These are phyloP conservation scores for Cryptoprocta ferox DNA, from an alignment of 2,797 vertebrate species.

Conservation along the genomic window DNA sequence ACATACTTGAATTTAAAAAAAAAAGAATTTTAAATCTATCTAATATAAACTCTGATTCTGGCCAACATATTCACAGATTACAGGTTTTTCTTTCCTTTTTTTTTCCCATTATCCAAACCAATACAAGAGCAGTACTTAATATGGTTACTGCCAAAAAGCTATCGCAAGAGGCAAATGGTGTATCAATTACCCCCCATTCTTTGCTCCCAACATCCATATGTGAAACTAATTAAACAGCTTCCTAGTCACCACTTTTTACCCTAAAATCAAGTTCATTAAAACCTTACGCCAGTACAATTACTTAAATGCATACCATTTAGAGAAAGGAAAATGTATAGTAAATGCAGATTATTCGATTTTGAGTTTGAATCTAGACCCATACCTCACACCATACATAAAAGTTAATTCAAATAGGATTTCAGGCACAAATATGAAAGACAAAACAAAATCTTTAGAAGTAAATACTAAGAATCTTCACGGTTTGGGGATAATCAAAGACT, in stretches of 20 bases:
- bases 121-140: neutral
- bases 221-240: neutral
- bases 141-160: neutral
- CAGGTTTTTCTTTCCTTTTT: too few species aligned
- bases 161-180: neutral
- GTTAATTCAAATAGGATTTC: neutral
- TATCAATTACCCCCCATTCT: neutral
- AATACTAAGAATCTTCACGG: neutral
- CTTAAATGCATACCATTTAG: neutral
- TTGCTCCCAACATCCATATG: neutral
- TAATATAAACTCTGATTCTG: neutral
- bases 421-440: neutral
- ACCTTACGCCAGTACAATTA: neutral
- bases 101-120: neutral
- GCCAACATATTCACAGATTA: neutral
- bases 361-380: neutral
- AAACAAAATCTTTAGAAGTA: neutral
- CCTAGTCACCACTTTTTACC: neutral
- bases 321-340: neutral
- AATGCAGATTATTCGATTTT: neutral
- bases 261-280: neutral
- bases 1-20: neutral
- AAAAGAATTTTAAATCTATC: neutral
- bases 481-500: neutral
- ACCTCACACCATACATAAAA: neutral